These are phyloP conservation scores for Urocolius indicus DNA, from an alignment of 2,113 vertebrate species.

Conservation along the genomic window DNA sequence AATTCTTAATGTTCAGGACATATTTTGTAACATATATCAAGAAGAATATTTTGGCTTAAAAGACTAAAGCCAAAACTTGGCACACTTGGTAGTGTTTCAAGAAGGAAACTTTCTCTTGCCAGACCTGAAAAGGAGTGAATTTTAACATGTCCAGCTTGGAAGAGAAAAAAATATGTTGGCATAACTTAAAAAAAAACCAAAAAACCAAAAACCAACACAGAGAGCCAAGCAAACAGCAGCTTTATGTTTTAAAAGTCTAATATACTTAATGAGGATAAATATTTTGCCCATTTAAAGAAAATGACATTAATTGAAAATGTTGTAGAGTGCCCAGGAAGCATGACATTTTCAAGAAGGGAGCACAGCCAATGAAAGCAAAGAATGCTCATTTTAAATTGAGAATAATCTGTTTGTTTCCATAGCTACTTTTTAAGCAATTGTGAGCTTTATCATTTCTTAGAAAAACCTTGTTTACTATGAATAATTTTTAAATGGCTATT, in stretches of 20 bases:
- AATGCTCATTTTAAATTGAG: neutral
- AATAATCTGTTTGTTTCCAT: conserved; percentile 38
- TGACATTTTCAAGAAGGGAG: conserved; percentile 7
- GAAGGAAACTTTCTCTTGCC: conserved; percentile 14
- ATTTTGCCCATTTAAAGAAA: conserved; percentile 49
- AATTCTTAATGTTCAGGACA: neutral
- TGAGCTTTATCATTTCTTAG: neutral
- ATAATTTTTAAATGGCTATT: neutral
- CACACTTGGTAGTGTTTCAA: neutral
- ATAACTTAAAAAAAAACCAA: neutral
- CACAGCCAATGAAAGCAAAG: conserved; percentile 57
- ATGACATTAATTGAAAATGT: conserved; percentile 9
- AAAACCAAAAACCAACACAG: neutral
- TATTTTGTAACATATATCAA: neutral
- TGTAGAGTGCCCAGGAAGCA: neutral
- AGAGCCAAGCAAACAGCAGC: neutral
- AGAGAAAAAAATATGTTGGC: neutral
- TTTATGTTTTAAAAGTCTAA: neutral
- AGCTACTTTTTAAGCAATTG: conserved; percentile 39
- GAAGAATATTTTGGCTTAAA: neutral
- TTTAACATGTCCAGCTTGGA: conserved; percentile 5
- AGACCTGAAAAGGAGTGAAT: neutral
- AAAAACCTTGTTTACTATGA: conserved; percentile 14
- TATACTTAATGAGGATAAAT: neutral
- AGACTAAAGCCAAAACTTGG: neutral